Percentiles rank a stretch among this genome's conserved stretches.
These are phyloP conservation scores for Heliocidaris tuberculata DNA, from an alignment of 35 echinoderm and acorn worm species.

Conservation along the genomic window DNA sequence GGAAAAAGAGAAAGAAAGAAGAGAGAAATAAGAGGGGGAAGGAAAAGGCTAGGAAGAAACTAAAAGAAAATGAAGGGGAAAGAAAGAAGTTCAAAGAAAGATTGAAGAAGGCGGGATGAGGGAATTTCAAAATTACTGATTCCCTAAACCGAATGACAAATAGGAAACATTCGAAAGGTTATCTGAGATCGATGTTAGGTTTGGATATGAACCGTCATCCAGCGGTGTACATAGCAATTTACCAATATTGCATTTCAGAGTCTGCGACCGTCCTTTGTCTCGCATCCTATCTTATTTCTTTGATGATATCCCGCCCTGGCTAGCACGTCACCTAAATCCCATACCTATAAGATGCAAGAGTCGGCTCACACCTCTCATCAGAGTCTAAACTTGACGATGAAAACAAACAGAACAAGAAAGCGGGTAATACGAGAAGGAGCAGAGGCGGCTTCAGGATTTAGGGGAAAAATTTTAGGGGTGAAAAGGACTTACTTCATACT, in stretches of 20 bases:
- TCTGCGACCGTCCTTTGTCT: neutral
- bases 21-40: too few species aligned
- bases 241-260: neutral
- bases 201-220: neutral
- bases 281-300: neutral
- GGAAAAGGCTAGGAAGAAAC: too few species aligned
- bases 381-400: too few species aligned
- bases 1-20: neutral
- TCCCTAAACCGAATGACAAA: neutral
- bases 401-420: too few species aligned
- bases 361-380: too few species aligned
- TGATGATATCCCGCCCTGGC: neutral
- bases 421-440: too few species aligned
- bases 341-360: neutral
- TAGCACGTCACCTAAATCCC: neutral
- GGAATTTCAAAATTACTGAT: neutral
- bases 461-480: too few species aligned
- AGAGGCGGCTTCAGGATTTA: too few species aligned
- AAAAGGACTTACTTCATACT: too few species aligned
- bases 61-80: too few species aligned
- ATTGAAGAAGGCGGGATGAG: too few species aligned
- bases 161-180: neutral
- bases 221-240: neutral
- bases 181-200: neutral
- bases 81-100: too few species aligned